Evolutionary conservation across 2,797 vertebrate genomes (phyloP), one percentile per base, ranked within the genome.

Genomic region (Chanos chanos): DNA sequence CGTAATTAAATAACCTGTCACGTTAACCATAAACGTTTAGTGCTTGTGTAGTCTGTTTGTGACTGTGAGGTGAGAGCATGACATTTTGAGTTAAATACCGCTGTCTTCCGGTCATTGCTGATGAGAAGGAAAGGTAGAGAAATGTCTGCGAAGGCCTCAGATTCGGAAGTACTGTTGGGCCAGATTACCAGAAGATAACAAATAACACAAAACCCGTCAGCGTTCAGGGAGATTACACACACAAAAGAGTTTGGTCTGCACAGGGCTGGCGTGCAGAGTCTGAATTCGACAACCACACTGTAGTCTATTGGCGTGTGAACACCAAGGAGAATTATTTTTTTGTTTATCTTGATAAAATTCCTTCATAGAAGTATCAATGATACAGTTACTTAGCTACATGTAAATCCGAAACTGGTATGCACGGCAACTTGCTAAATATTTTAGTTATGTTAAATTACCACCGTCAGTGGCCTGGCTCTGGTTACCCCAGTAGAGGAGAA

Each of bases 181-280:
- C 75, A 53, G 58, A 78, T 70, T 67, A 71, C 79, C 85, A 75
- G 77, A 80, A 81, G 83, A 82, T 84, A 83, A 85, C 75, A 77
- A 70, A 69, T 72, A 79, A 80, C 72, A 78, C 78, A 83, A 81
- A 85, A 79, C 81, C 75, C 75, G 85, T 87, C 88, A 86, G 86
- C 82, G 56, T 80, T 85, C 87, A 81, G 45, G 65, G 75, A 83
- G 85, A 84, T 88, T 86, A 87, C 72, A 65, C 39, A 44, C 65
- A 88, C 81, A 85, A 87, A 83, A 76, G 84, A 85, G 83, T 85
- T 81, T 76, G 79, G 81, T 84, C 75, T 69, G 30, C 77, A 80
- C 76, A 80, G 84, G 81, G 64, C 70, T 13, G 69, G 70, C 66
- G 59, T 77, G 70, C 62, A 56, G 73, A 66, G 79, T n/a, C n/a